Base-by-base conservation (phyloP, 2,113 vertebrate species). In the Petromus typicus region DNA sequence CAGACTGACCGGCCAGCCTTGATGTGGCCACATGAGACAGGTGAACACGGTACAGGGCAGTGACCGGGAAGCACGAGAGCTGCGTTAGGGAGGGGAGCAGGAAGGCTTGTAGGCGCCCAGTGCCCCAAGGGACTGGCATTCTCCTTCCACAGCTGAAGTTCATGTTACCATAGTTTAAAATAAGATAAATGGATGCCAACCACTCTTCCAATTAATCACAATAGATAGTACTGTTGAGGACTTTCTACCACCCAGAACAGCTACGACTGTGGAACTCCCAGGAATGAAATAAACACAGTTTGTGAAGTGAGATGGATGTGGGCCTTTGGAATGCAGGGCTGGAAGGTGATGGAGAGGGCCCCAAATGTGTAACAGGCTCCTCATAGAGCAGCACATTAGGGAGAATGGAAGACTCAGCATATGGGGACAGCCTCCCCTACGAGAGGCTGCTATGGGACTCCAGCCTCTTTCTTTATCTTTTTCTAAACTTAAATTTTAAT, bases 1-100 rank as follows among this genome's bases (percentile, higher is more conserved):
- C 14, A 43, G 23, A 27, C 10, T 14, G 3, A 0, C 20, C 11
- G 27, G 0, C 20, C 14, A 23, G 0, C 25, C 7, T 11, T 0
- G 0, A 48, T 0, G 37, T 3, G 2, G 37, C 45, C 37, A 25
- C 27, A 1, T 30, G 1, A 1, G 25, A 56, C 34, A 27, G 37
- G 45, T 1, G 27, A 12, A 56, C 3, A 0, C 4, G 78, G 57
- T 1, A 25, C 23, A 6, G 37, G 51, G 5, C 25, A 40, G 34
- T 3, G 30, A 23, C 2, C 7, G 3, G 37, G 18, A 23, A 14
- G 4, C 2, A 22, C 32, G 30, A 18, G 59, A 25, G 64, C 40
- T 59, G 37, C 3, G 0, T 2, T 5, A 59, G 34, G 45, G 16
- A 64, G 45, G 40, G 5, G 23, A 30, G 37, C n/a, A 61, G n/a